These are phyloP conservation scores for Leuciscus waleckii DNA, from an alignment of 2,797 vertebrate species.

Conservation along the genomic window DNA sequence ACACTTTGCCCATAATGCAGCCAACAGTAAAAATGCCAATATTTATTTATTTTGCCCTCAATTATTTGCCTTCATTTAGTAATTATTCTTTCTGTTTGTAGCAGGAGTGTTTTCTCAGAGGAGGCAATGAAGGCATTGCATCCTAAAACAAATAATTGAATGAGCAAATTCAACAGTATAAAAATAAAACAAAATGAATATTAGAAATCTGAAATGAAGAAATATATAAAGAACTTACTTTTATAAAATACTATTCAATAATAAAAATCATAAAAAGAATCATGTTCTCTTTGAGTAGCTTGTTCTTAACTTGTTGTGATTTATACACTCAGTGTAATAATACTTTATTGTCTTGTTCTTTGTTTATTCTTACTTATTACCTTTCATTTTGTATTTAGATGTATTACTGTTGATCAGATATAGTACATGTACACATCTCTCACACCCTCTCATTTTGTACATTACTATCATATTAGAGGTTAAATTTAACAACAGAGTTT, in stretches of 20 bases:
- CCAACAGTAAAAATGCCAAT: not conserved
- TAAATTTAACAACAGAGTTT: no score
- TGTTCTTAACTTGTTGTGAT: no score
- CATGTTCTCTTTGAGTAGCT: not conserved
- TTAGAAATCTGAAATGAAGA: not conserved
- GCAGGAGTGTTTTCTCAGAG: not conserved
- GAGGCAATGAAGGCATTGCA: not conserved
- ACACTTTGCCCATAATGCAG: not conserved
- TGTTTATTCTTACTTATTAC: no score
- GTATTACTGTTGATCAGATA: no score
- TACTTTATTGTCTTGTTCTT: no score
- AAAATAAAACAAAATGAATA: not conserved
- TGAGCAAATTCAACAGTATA: not conserved
- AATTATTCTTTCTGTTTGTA: not conserved
- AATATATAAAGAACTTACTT: not conserved
- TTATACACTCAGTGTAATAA: no score
- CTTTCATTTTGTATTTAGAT: no score
- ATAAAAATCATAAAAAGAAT: not conserved
- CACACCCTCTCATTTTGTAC: no score
- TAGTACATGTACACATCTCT: no score
- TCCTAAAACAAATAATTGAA: not conserved
- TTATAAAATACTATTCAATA: not conserved
- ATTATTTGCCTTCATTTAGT: not conserved
- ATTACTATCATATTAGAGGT: no score
- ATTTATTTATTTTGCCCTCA: not conserved